Evolutionary conservation across 2,888 invertebrate species (phyloP).

Genomic region (Fissipunctia ypsillon): DNA sequence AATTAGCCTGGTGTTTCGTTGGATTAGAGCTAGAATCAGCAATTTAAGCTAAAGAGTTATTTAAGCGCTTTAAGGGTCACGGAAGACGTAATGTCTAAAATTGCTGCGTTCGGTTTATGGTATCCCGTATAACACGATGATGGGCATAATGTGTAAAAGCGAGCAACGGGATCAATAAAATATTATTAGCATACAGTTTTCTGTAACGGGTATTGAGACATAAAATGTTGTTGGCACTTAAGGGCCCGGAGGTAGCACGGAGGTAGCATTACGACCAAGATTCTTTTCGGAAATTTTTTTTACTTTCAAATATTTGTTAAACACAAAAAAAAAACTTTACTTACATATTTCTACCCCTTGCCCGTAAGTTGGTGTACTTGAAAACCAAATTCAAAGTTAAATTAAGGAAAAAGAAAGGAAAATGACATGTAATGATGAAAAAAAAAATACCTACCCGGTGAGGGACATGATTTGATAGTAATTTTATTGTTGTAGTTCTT

Average conservation of each 20-base stretch:
- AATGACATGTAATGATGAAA: neutral
- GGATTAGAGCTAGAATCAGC: neutral
- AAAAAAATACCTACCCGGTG: neutral
- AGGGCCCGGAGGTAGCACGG: conserved; percentile 31
- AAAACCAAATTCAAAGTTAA: neutral
- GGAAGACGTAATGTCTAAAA: neutral
- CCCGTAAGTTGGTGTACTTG: too few species aligned
- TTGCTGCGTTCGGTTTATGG: neutral
- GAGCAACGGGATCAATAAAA: conserved; percentile 36
- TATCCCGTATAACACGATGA: neutral
- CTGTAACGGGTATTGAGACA: conserved; percentile 38
- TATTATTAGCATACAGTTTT: conserved; percentile 42
- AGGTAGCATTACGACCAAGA: conserved; percentile 38
- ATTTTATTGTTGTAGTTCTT: neutral
- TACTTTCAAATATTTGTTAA: conserved; percentile 11
- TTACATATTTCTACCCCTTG: neutral
- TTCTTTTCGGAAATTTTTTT: conserved; percentile 1
- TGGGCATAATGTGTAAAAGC: conserved; percentile 19
- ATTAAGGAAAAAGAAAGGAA: neutral
- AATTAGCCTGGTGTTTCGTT: neutral
- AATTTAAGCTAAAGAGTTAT: too few species aligned
- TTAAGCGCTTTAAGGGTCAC: too few species aligned
- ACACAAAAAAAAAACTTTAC: neutral
- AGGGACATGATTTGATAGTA: neutral
- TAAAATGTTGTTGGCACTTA: conserved; percentile 51